Conservation (phyloP, 1,140 invertebrate genomes). For the Anoplophora glabripennis region DNA sequence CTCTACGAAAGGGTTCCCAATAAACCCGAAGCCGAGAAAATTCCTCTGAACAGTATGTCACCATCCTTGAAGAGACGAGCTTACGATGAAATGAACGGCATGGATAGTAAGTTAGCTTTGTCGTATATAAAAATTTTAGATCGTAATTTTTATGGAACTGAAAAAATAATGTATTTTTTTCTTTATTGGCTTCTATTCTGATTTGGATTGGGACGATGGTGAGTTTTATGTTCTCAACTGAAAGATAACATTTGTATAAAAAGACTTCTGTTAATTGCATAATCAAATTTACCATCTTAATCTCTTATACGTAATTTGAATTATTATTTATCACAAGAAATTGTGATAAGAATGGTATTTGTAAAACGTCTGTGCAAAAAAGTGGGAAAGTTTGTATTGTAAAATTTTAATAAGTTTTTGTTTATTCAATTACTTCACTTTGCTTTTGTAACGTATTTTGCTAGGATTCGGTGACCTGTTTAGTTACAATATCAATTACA, state of each 20-base stretch:
- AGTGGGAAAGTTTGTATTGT: too few relatives aligned
- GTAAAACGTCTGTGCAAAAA: too few relatives aligned
- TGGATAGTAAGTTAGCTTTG: constrained; percentile 69
- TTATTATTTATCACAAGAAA: too few relatives aligned
- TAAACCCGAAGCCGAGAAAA: constrained; percentile 70
- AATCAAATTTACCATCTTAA: too few relatives aligned
- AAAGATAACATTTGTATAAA: too few relatives aligned
- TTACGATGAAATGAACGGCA: constrained; percentile 86
- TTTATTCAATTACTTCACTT: too few relatives aligned
- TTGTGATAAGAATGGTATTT: too few relatives aligned
- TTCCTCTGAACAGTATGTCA: constrained; percentile 55
- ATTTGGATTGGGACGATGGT: constrained; percentile 63
- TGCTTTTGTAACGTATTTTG: too few relatives aligned
- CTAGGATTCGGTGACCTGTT: too few relatives aligned
- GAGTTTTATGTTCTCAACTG: constrained; percentile 37
- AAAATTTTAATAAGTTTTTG: background rate
- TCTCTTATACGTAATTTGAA: too few relatives aligned
- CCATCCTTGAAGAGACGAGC: constrained; percentile 70
- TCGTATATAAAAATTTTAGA: constrained; percentile 1
- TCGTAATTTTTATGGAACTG: constrained; percentile 2
- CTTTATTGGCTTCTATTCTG: constrained; percentile 59
- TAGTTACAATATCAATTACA: too few relatives aligned
- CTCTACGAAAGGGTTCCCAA: constrained; percentile 80
- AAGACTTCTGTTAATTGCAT: too few relatives aligned
- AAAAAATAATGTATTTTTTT: constrained; percentile 22